Evolutionary conservation across 2,888 invertebrate genomes (phyloP).

Genomic region (Parnassius glacialis): DNA sequence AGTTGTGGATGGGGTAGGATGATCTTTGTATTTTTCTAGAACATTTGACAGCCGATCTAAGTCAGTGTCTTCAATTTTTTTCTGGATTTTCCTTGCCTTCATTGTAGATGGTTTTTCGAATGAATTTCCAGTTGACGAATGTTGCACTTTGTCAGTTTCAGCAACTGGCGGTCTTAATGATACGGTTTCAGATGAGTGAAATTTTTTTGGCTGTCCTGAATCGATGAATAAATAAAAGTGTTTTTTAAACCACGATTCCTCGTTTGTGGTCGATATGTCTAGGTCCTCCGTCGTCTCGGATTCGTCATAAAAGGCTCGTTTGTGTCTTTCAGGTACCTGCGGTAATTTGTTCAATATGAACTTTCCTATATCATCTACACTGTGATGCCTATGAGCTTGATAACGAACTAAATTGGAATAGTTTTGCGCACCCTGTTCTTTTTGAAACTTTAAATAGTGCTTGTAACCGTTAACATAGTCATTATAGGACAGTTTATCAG

Average conservation of each 20-base stretch:
- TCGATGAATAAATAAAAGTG: slow-evolving; percentile 62
- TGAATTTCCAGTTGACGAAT: background rate
- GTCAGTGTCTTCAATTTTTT: slow-evolving; percentile 5
- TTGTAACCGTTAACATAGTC: slow-evolving; percentile 66
- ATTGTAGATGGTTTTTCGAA: slow-evolving; percentile 1
- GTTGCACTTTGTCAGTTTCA: slow-evolving; percentile 13
- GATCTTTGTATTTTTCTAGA: slow-evolving; percentile 10
- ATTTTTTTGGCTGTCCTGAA: slow-evolving; percentile 53
- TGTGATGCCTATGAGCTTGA: slow-evolving; percentile 68
- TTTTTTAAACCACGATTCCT: slow-evolving; percentile 65
- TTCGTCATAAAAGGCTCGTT: slow-evolving; percentile 48
- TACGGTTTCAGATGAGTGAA: slow-evolving; percentile 54
- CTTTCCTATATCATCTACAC: slow-evolving; percentile 70
- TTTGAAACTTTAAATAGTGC: slow-evolving; percentile 63
- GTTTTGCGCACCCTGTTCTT: slow-evolving; percentile 49
- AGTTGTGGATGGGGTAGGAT: background rate
- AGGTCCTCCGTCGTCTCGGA: slow-evolving; percentile 52
- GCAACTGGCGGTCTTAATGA: slow-evolving; percentile 44
- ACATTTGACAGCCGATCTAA: slow-evolving; percentile 10
- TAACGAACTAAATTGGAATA: slow-evolving; percentile 61
- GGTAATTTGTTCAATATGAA: slow-evolving; percentile 64
- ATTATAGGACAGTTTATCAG: slow-evolving; percentile 56
- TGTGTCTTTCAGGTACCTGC: slow-evolving; percentile 37
- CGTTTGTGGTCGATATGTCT: slow-evolving; percentile 59
- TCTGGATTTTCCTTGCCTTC: background rate